Percentiles rank a stretch among this genome's conserved stretches.
Conservation (phyloP, 2,888 invertebrate species). For the Pachymerium ferrugineum region DNA sequence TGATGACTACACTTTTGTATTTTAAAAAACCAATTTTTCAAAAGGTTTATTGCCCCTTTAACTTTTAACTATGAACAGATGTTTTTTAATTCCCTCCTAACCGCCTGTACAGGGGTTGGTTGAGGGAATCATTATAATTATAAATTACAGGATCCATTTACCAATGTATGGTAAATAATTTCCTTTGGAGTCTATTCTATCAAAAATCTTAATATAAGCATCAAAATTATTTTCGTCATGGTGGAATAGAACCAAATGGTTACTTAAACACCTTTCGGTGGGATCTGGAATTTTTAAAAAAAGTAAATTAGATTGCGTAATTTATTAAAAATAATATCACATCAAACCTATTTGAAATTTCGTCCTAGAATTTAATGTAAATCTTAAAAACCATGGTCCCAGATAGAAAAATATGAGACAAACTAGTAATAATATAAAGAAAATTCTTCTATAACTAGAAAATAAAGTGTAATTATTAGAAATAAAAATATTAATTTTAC, state of each 20-base stretch:
- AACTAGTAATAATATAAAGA: constrained; percentile 53
- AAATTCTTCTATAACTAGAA: constrained; percentile 46
- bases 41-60: no score
- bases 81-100: no score
- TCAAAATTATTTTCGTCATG: constrained; percentile 59
- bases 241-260: not conserved
- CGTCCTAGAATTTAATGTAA: constrained; percentile 52
- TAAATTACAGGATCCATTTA: constrained; percentile 30
- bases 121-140: no score
- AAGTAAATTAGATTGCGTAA: no score
- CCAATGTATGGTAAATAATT: constrained; percentile 57
- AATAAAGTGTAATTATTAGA: not conserved
- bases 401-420: constrained; percentile 60
- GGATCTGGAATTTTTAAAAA: no score
- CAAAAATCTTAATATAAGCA: constrained; percentile 59
- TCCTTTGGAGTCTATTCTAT: constrained; percentile 54
- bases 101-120: no score
- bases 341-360: not conserved
- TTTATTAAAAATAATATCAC: not conserved
- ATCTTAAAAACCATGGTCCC: constrained; percentile 60
- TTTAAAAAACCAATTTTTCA: no score
- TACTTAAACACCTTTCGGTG: constrained; percentile 55
- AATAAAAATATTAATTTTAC: not conserved
- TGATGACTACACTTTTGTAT: no score
- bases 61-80: no score